Base-by-base conservation (phyloP, 2,888 invertebrate species). In the Galerucella calmariensis region DNA sequence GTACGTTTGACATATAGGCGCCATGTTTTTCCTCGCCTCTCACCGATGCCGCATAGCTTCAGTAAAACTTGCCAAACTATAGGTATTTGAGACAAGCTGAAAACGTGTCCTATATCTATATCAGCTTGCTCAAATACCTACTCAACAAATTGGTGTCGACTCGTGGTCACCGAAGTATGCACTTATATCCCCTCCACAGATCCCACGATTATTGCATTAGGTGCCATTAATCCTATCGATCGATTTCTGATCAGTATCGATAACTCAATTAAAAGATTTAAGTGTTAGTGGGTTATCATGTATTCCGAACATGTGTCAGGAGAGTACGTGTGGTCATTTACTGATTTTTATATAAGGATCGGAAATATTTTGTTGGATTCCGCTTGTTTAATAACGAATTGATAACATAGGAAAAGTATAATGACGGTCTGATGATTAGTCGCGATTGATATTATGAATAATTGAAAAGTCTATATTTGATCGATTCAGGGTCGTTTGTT, bases 241-340 rank as follows among this genome's bases (percentile, higher is more conserved):
- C 76, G 78, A 82, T 80, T 77, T 77, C 75, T 82, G 80, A 81
- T 81, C 81, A 79, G 79, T 80, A 75, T 80, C 79, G 82, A 82
- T 82, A 80, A 79, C 81, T 80, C 77, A 81, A 82, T 82, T 81
- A 81, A 35, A 81, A 78, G 78, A 79, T 81, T 82, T 81, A 82
- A 82, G 81, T 82, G 81, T 80, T 76, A 75, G 74, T 72, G 75
- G 66, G 67, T 67, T 74, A 78, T 78, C 76, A 74, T 69, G 67
- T 63, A 76, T 76, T 76, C 76, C 51, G 67, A 65, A 65, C 74
- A 69, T 74, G 74, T 71, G 68, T 67, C 27, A 69, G 46, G 69
- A 69, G 24, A 44, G 56, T 69, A 69, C 69, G 69, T 69, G 69
- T 69, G 69, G 69, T 69, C 69, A 61, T 69, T 41, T 69, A 35